Conservation (phyloP, 2,113 vertebrate species). For the Cryptotis parvus region DNA sequence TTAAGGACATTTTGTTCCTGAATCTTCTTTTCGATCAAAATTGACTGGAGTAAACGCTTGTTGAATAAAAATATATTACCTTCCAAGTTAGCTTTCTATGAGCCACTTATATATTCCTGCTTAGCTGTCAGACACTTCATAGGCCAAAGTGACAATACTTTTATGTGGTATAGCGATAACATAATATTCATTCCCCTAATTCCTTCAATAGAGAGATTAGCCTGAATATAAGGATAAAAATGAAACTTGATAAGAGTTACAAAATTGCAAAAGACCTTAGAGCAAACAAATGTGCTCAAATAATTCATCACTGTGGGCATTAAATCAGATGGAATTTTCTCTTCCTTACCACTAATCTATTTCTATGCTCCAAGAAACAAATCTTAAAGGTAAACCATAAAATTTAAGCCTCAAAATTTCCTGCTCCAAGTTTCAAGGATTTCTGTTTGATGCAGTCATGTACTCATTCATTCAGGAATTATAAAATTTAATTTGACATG, state of each 20-base stretch:
- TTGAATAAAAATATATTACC: not conserved
- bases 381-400: conserved; percentile 14
- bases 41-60: not conserved
- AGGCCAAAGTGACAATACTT: not conserved
- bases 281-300: not conserved
- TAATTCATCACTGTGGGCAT: conserved; percentile 31
- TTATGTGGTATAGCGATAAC: not conserved
- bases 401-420: conserved; percentile 67
- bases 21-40: conserved; percentile 21
- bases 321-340: not conserved
- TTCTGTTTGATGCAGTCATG: conserved; percentile 21
- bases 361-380: not conserved
- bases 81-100: not conserved
- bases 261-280: conserved; percentile 14
- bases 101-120: not conserved
- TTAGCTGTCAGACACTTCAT: not conserved
- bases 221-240: conserved; percentile 45
- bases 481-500: conserved; percentile 46
- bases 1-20: not conserved
- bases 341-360: not conserved
- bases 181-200: not conserved
- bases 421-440: conserved; percentile 63
- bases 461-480: conserved; percentile 43
- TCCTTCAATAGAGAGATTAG: conserved; percentile 1
- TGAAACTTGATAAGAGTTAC: conserved; percentile 30